Base-by-base conservation (phyloP, 1,140 invertebrate species). In the Zaprionus lachaisei region DNA sequence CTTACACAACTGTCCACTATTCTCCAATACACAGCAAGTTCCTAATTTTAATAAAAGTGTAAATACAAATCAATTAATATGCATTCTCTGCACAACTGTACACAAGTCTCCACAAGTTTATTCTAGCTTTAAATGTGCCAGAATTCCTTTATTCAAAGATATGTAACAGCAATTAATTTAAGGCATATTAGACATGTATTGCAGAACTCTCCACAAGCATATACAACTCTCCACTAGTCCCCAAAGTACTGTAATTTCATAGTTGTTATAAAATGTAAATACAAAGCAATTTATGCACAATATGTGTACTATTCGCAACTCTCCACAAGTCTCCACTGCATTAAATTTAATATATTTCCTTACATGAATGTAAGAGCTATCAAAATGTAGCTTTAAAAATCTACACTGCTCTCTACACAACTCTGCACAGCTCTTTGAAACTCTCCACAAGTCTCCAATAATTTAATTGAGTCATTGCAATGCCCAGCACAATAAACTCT, bases 261-360 rank as follows among this genome's bases (percentile, higher is more conserved):
- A 28, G 2, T 28, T 28, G 0, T 7, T 28, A 7, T 0, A 28
- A 31, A 11, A 15, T 20, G 24, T 24, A 15, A 55, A 55, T 55
- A 12, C 0, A 55, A 55, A 6, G 3, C 14, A 26, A 15, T 49
- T 26, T 28, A 22, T 28, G 24, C 9, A 5, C 3, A 55, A 22
- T 14, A 9, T 9, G 24, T 24, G 2, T 55, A 12, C 51, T 47
- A 4, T 28, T 1, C 15, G 41, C 2, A 60, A 14, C 17, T 49
- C 61, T 57, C 31, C 69, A 49, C n/a, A 38, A 54, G 20, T 66
- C 55, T 73, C 44, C 44, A 66, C 20, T 65, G 12, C 12, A 5
- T 2, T 24, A 12, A 47, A 44, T 4, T 41, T n/a, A 55, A 20
- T 38, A 15, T 34, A 6, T 2, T 15, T 24, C 9, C 3, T 9